Base-by-base conservation (phyloP, 2,113 vertebrate genomes). In the Scartelaos histophorus region DNA sequence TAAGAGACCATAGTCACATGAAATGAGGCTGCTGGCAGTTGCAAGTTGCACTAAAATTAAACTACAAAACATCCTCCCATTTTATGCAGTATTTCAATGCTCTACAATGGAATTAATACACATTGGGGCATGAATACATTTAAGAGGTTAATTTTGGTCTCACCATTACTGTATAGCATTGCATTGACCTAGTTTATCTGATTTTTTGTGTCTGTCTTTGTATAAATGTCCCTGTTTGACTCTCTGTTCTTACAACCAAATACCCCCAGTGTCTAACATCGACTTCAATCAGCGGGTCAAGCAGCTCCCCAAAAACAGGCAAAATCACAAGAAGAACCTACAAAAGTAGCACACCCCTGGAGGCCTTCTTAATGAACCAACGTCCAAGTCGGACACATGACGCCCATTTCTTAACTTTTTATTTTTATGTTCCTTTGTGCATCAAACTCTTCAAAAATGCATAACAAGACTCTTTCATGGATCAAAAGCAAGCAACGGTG, bases 401-500 rank as follows among this genome's bases (percentile, higher is more conserved):
- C 11, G 76, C 68, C 76, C 75, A 53, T 73, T 85, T 82, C n/a
- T 69, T 21, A 90, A 85, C 76, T 82, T 85, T 76, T 49, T 66
- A 69, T 66, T 35, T 2, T 35, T 56, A 21, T 67, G 47, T 81
- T 81, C 77, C 71, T 89, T 86, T 89, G 88, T 88, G 88, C 84
- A 81, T 89, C 84, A 85, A 82, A 82, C 84, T 87, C 84, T 83
- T 87, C 43, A 84, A 86, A 86, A 84, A 80, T 73, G 45, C 74
- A 84, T 83, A 90, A 89, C 77, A 86, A 88, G 86, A 85, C 76
- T 74, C 79, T 85, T 90, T 90, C 80, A 84, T 78, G 82, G 86
- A 91, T 92, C 88, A 90, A 91, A 92, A 83, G 71, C 80, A 74
- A 76, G 56, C 76, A 16, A 73, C 77, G 46, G 72, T 61, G 78